Conservation (phyloP, 1,140 invertebrate species). For the Zaprionus davidi region DNA sequence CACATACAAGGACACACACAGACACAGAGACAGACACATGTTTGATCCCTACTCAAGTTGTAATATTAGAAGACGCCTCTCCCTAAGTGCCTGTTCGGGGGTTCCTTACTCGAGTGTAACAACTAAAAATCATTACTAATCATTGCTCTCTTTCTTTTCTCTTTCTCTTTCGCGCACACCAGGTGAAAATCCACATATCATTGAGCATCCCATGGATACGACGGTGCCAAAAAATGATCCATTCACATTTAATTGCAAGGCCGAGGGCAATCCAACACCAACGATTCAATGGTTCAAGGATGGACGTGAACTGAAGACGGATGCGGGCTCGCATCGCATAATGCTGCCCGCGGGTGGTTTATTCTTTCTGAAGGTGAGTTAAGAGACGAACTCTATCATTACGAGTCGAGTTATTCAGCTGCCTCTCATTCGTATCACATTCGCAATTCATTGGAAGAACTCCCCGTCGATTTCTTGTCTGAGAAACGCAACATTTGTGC, state of each 20-base stretch:
- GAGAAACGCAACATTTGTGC: slow-evolving; percentile 78
- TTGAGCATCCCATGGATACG: slow-evolving; percentile 90
- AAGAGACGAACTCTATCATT: slow-evolving; percentile 63
- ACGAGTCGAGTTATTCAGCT: slow-evolving; percentile 49
- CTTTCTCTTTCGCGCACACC: slow-evolving; percentile 26
- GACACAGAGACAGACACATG: neutral
- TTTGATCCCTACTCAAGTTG: slow-evolving; percentile 26
- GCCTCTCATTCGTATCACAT: slow-evolving; percentile 21
- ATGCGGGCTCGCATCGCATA: slow-evolving; percentile 85
- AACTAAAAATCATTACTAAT: slow-evolving; percentile 13
- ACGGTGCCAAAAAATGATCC: slow-evolving; percentile 89
- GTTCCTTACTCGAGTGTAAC: neutral
- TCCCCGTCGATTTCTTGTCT: slow-evolving; percentile 23
- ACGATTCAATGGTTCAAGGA: slow-evolving; percentile 88
- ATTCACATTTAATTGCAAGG: slow-evolving; percentile 88
- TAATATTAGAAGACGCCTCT: slow-evolving; percentile 45
- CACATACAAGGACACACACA: neutral
- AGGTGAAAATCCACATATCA: slow-evolving; percentile 89
- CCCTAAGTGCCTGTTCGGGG: slow-evolving; percentile 1
- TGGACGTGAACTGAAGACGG: slow-evolving; percentile 85
- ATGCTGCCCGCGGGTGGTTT: slow-evolving; percentile 88
- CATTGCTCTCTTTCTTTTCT: slow-evolving; percentile 9
- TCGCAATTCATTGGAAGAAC: slow-evolving; percentile 21
- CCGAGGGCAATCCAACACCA: slow-evolving; percentile 88
- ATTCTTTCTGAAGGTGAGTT: slow-evolving; percentile 89